Conservation (phyloP, 2,797 vertebrate genomes). For the Microctenopoma steveboyesi region DNA sequence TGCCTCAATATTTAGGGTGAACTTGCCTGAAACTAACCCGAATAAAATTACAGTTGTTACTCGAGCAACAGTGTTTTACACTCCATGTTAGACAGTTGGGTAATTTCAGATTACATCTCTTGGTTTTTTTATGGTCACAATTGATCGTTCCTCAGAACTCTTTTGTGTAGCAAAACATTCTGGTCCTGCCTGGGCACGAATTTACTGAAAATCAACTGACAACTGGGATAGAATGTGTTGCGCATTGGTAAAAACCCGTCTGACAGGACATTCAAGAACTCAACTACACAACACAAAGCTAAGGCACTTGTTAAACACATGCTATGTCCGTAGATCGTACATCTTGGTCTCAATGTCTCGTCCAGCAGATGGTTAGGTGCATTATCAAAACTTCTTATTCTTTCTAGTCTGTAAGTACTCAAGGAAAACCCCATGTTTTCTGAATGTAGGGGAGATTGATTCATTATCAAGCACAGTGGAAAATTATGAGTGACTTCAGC, state of each 20-base stretch:
- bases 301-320: slow-evolving; percentile 57
- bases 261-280: background rate
- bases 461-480: background rate
- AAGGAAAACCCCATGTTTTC: too few relatives aligned
- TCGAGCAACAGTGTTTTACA: background rate
- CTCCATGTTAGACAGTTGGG: background rate
- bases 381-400: background rate
- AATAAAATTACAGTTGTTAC: background rate
- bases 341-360: slow-evolving; percentile 10
- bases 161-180: background rate
- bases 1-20: background rate
- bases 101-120: background rate
- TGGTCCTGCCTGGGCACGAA: slow-evolving; percentile 13
- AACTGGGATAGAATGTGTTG: background rate
- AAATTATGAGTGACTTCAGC: background rate
- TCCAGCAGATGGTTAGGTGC: slow-evolving; percentile 3
- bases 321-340: slow-evolving; percentile 10
- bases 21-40: background rate
- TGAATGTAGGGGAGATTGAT: background rate
- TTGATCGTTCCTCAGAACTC: background rate
- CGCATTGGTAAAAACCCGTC: slow-evolving; percentile 33
- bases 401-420: too few relatives aligned
- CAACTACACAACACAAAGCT: slow-evolving; percentile 24
- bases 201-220: background rate
- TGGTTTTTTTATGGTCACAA: background rate